Percentiles rank a stretch among this genome's conserved stretches.
Evolutionary conservation across 2,797 vertebrate species (phyloP).

Genomic region (Cottoperca gobio): DNA sequence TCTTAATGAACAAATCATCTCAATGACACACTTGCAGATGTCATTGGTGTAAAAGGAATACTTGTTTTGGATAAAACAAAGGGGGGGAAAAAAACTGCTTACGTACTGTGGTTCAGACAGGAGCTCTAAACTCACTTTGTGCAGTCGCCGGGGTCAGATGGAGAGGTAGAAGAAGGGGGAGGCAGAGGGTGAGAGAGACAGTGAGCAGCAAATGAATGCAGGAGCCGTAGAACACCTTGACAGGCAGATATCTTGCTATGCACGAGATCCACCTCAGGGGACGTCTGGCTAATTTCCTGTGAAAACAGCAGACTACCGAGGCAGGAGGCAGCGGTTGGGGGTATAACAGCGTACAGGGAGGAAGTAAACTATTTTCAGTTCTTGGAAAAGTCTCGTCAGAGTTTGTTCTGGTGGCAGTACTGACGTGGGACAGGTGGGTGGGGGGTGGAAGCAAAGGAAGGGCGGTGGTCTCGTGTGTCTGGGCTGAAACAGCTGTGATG

Average conservation of each 20-base stretch:
- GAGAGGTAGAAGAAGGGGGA: constrained; percentile 18
- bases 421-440: constrained; percentile 53
- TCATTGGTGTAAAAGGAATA: not conserved
- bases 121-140: constrained; percentile 30
- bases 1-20: constrained; percentile 10
- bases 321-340: constrained; percentile 67
- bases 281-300: constrained; percentile 82
- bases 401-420: constrained; percentile 44
- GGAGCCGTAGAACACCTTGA: constrained; percentile 72
- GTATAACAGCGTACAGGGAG: constrained; percentile 60
- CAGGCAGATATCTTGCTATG: constrained; percentile 78
- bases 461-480: constrained; percentile 40
- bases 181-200: constrained; percentile 26
- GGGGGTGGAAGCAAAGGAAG: constrained; percentile 6
- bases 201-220: constrained; percentile 68
- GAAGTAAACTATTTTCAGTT: constrained; percentile 70
- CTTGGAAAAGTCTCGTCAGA: constrained; percentile 56
- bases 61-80: constrained; percentile 12
- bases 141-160: constrained; percentile 56
- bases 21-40: not conserved
- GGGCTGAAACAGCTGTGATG: constrained; percentile 58
- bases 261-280: constrained; percentile 75
- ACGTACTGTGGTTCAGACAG: not conserved
- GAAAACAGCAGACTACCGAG: constrained; percentile 77
- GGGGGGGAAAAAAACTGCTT: not conserved